Percentiles rank a stretch among this genome's conserved stretches.
Evolutionary conservation across 1,140 invertebrate species (phyloP).

Genomic region (Portunus trituberculatus): DNA sequence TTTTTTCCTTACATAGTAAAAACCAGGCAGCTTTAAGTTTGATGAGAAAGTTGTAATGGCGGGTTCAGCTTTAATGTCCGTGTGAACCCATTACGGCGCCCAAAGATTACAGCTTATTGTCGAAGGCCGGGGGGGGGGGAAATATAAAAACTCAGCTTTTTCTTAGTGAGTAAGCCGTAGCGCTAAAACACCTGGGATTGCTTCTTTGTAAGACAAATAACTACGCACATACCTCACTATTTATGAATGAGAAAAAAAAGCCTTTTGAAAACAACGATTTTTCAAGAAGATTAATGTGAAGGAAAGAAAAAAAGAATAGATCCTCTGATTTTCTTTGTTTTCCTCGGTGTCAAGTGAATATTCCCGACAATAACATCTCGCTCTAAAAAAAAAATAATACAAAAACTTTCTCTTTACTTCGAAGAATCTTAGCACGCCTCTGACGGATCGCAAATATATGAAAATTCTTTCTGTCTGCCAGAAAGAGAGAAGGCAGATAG

Average conservation of each 20-base stretch:
- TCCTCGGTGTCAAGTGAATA: not conserved
- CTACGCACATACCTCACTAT: not conserved
- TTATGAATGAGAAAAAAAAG: not conserved
- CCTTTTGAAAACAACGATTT: not conserved
- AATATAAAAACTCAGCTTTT: not conserved
- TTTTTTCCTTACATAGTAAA: not conserved
- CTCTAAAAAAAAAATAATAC: not conserved
- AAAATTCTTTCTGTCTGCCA: not conserved
- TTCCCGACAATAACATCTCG: not conserved
- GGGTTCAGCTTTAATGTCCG: not conserved
- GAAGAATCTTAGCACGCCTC: not conserved
- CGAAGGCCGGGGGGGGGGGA: not conserved
- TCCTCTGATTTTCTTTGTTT: too few species aligned
- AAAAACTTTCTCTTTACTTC: not conserved
- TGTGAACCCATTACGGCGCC: not conserved
- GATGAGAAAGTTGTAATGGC: not conserved
- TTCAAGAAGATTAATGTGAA: not conserved
- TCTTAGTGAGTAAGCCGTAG: not conserved
- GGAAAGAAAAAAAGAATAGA: not conserved
- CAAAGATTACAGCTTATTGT: constrained; percentile 7
- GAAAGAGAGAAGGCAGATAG: not conserved
- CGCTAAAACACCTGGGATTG: not conserved
- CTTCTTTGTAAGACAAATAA: not conserved
- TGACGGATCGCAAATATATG: not conserved
- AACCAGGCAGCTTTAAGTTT: not conserved